Evolutionary conservation across 2,797 vertebrate species (phyloP), one percentile per base, ranked within the genome.

Genomic region (Chrysocyon brachyurus): DNA sequence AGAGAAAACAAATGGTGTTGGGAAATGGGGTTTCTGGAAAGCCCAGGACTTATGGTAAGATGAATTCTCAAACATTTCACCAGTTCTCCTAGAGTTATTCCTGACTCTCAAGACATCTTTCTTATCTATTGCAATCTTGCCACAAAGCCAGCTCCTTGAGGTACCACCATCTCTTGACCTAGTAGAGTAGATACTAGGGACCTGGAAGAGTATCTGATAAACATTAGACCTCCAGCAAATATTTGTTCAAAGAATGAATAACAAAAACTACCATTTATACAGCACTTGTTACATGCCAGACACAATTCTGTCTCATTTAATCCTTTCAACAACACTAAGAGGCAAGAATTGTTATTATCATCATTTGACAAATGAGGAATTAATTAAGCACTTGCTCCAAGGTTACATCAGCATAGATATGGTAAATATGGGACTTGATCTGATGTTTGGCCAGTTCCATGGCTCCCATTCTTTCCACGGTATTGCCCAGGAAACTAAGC

Each of bases 311-410:
- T 84, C 68, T 96, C 79, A 93, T 36, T 87, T n/a, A 89, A 87
- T 72, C 64, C 56, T 94, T 86, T 73, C 90, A 61, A 66, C 54
- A 85, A 56, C 22, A 17, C 10, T 72, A 59, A 68, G 11, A 87
- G 31, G 66, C 46, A 89, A 91, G 85, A 88, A 72, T 52, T 36
- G 40, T 54, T 72, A 83, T 59, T 68, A n/a, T 66, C 59, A 36
- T 36, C 59, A 90, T 56, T 96, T 95, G 81, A 57, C 73, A 92
- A 77, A 94, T 22, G 61, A 95, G 31, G 68, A 86, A 92, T 87
- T 77, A 89, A 94, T 46, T 92, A 77, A 52, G 87, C 33, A 86
- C 61, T 22, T 12, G 6, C 64, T 46, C 66, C 68, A 95, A 83
- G 56, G 17, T 91, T n/a, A 70, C 8, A 61, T n/a, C 24, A 28